Conservation (phyloP, 2,888 invertebrate genomes). For the Lissocephala sabroskyi region DNA sequence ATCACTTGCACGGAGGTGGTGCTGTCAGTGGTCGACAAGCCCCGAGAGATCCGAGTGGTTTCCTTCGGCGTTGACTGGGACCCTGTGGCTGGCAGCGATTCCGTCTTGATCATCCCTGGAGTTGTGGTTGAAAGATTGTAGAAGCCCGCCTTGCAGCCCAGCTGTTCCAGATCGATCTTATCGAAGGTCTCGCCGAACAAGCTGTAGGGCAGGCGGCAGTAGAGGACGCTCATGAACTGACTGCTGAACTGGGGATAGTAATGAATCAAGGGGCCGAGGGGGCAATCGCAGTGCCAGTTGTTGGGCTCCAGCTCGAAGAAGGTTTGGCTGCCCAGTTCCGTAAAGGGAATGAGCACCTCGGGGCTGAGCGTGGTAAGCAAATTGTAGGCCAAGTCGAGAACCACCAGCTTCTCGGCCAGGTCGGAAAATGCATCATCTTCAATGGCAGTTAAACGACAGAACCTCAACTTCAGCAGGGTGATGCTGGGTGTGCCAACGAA, state of each 20-base stretch:
- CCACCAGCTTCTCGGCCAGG: constrained; percentile 32
- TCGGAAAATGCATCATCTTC: constrained; percentile 50
- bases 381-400: constrained; percentile 60
- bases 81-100: no score
- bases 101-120: background rate
- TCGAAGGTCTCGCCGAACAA: constrained; percentile 46
- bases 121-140: background rate
- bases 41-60: background rate
- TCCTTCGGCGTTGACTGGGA: no score
- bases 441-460: constrained; percentile 46
- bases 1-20: constrained; percentile 3
- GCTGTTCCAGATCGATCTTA: constrained; percentile 21
- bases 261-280: constrained; percentile 32
- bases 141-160: constrained; percentile 16
- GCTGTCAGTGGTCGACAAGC: background rate
- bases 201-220: constrained; percentile 48
- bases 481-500: constrained; percentile 51
- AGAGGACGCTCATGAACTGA: constrained; percentile 49
- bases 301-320: constrained; percentile 52
- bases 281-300: constrained; percentile 59
- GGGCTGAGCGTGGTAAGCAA: constrained; percentile 40
- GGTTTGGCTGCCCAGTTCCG: background rate
- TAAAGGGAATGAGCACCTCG: background rate
- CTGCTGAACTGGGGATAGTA: constrained; percentile 31
- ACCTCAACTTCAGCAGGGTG: constrained; percentile 41